phyloP scores from a whole-genome alignment of 2,797 vertebrate genomes.

The Alectoris magna region DNA sequence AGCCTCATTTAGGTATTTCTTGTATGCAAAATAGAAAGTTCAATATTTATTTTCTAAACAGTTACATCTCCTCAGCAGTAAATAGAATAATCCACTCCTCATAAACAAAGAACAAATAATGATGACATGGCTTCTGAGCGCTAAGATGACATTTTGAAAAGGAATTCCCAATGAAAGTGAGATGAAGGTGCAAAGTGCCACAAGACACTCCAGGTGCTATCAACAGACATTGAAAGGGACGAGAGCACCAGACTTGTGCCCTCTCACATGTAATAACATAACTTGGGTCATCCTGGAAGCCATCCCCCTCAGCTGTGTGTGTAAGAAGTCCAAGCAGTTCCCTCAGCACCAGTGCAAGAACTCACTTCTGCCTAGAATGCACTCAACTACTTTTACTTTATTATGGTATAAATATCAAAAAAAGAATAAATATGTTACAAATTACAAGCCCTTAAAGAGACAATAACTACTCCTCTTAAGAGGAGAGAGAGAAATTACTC shows the following conservation, averaged over 20 bases:
- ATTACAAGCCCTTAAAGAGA: not conserved
- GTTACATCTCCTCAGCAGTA: not conserved
- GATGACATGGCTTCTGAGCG: not conserved
- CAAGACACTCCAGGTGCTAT: not conserved
- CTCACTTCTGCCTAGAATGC: not conserved
- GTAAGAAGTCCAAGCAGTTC: not conserved
- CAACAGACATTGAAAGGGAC: not conserved
- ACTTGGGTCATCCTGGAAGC: not conserved
- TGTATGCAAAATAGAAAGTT: not conserved
- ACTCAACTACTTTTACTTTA: rapidly evolving
- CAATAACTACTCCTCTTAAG: not conserved
- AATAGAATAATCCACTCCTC: not conserved
- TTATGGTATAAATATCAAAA: not conserved
- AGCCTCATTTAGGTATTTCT: not conserved
- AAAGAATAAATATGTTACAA: not conserved
- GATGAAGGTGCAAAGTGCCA: not conserved
- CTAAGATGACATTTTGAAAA: not conserved
- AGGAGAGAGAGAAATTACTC: not conserved
- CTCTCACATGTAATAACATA: rapidly evolving
- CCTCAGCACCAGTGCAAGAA: not conserved
- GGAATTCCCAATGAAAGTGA: not conserved
- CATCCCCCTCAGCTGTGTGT: not conserved
- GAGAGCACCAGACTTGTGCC: rapidly evolving
- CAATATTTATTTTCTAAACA: not conserved
- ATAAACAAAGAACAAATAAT: not conserved